Percentiles rank a stretch among this genome's conserved stretches.
Evolutionary conservation across 2,113 vertebrate species (phyloP).

Genomic region (Ranitomeya imitator): DNA sequence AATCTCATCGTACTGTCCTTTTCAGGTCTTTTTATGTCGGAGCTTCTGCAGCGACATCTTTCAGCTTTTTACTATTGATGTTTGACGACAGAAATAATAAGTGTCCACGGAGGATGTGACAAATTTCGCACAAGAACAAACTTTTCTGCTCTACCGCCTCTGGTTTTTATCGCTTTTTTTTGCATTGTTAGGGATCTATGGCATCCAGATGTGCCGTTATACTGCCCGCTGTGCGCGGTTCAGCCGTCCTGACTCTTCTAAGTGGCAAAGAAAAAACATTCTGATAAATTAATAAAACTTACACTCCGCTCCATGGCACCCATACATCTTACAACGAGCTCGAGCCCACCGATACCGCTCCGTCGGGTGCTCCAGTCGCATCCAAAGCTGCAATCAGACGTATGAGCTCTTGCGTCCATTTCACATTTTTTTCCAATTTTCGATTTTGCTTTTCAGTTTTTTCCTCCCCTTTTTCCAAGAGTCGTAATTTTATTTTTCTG

Average conservation of each 20-base stretch:
- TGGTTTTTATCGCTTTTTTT: constrained; percentile 8
- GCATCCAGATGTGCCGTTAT: constrained; percentile 30
- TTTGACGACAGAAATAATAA: constrained; percentile 26
- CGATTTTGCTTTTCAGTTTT: no score
- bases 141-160: neutral
- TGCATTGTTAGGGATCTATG: constrained; percentile 34
- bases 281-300: neutral
- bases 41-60: neutral
- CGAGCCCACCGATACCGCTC: neutral
- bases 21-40: no score
- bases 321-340: neutral
- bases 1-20: no score
- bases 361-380: neutral
- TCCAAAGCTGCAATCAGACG: neutral
- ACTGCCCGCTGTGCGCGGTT: neutral
- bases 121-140: constrained; percentile 30
- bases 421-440: no score
- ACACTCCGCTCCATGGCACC: neutral
- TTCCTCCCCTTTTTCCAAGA: no score
- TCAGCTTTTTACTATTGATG: constrained; percentile 2
- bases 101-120: constrained; percentile 18
- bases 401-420: no score
- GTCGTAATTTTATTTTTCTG: no score
- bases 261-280: neutral
- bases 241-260: neutral